Evolutionary conservation across 2,888 invertebrate genomes (phyloP), one percentile per base, ranked within the genome.

Genomic region (Melanotus villosus): DNA sequence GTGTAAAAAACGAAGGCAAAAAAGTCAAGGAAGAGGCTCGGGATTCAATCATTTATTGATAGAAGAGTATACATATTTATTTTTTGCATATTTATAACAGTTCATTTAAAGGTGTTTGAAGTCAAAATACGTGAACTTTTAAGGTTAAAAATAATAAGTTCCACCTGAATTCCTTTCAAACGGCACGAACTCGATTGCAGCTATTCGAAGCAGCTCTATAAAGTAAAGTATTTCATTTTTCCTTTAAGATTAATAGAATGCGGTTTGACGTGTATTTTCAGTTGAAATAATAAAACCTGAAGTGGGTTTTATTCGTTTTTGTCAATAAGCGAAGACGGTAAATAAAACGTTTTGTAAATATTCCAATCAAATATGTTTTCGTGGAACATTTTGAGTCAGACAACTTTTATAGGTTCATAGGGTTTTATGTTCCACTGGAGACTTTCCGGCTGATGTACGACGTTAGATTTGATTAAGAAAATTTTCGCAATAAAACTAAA

Each of bases 381-480:
- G 70, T 72, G 75, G 74, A 78, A 76, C 74, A 76, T 78, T 79
- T 78, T 79, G 79, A 79, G 79, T 80, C 80, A 79, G 76, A 75
- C 73, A 76, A 79, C 68, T 79, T 79, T 79, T 76, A 78, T 75
- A 75, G 78, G 72, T 74, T 76, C 73, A 68, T 77, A 75, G 75
- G 73, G 77, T 80, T 80, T 80, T 80, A 80, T 79, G 76, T 76
- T 41, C 76, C 77, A 70, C 78, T 75, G 74, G 79, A 79, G 79
- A 78, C 72, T 76, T 70, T 78, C 76, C 77, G 76, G 73, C 77
- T 78, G 80, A 80, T 79, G 78, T 78, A 76, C 77, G 69, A 74
- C 72, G 77, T 78, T 78, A 78, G 75, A 79, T 80, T 80, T 80
- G 80, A 80, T 80, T 80, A 80, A 79, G 78, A 80, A 79, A 79